These are phyloP conservation scores for Actias luna DNA, from an alignment of 2,888 invertebrate genomes.

Conservation along the genomic window DNA sequence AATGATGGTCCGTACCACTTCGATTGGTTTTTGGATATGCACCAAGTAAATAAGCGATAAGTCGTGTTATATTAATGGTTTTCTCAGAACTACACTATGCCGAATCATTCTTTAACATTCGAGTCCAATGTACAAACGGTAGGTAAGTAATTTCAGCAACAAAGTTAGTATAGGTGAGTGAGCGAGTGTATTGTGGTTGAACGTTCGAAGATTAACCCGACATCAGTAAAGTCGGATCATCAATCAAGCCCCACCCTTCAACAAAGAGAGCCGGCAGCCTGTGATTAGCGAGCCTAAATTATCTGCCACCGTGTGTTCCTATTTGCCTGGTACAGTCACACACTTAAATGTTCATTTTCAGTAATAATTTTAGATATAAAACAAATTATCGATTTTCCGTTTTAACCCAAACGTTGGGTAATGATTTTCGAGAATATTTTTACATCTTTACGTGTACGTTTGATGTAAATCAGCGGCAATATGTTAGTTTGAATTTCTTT, in stretches of 20 bases:
- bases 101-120: not conserved
- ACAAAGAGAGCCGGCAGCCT: conserved; percentile 56
- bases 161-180: not conserved
- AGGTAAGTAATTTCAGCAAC: conserved; percentile 4
- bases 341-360: not conserved
- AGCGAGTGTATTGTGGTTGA: conserved; percentile 11
- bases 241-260: conserved; percentile 63
- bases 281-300: conserved; percentile 69
- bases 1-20: too few relatives aligned
- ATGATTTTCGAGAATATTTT: too few relatives aligned
- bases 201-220: conserved; percentile 49
- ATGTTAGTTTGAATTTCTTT: too few relatives aligned
- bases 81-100: not conserved
- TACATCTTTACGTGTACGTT: too few relatives aligned
- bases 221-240: conserved; percentile 56
- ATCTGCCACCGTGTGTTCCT: conserved; percentile 45
- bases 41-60: too few relatives aligned
- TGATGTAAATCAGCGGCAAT: too few relatives aligned
- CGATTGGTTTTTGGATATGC: too few relatives aligned
- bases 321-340: conserved; percentile 3
- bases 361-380: not conserved
- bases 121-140: not conserved
- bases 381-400: too few relatives aligned
- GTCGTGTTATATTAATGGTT: not conserved
- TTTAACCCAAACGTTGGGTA: too few relatives aligned